Conservation (phyloP, 2,797 vertebrate species). For the Molossus alvarezi region DNA sequence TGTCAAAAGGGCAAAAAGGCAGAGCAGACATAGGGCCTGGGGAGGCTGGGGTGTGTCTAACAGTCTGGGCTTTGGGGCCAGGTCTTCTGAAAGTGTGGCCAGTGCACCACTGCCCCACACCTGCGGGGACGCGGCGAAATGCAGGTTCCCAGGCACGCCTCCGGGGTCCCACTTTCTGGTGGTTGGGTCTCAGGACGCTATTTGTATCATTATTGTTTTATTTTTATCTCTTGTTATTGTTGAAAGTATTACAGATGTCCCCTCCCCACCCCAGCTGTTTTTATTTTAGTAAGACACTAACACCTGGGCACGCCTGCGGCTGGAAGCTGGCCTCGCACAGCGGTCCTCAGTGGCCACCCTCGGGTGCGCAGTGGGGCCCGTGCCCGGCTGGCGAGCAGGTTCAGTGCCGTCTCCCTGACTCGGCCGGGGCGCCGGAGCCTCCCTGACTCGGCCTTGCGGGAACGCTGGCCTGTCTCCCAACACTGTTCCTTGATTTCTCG, state of each 20-base stretch:
- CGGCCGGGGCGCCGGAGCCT: neutral
- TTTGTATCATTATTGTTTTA: neutral
- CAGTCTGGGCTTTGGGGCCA: too few relatives aligned
- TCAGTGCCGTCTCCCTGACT: neutral
- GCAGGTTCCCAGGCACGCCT: neutral
- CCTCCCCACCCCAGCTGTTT: neutral
- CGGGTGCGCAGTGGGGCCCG: rapidly evolving
- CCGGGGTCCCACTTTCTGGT: neutral
- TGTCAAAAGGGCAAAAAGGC: neutral
- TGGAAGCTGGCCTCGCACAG: neutral
- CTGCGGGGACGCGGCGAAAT: too few relatives aligned
- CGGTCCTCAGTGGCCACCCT: neutral
- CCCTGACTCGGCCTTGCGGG: neutral
- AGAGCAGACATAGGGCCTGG: neutral
- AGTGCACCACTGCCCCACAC: too few relatives aligned
- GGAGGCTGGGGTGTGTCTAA: rapidly evolving
- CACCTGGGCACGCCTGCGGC: neutral
- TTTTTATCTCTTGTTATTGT: too few relatives aligned
- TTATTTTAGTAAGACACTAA: neutral
- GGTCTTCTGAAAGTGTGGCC: neutral
- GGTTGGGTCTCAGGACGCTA: neutral
- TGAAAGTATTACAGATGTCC: too few relatives aligned
- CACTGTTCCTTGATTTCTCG: neutral
- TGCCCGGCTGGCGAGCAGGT: neutral
- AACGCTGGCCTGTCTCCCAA: neutral